Evolutionary conservation across 2,888 invertebrate genomes (phyloP).

Genomic region (Leucania comma): DNA sequence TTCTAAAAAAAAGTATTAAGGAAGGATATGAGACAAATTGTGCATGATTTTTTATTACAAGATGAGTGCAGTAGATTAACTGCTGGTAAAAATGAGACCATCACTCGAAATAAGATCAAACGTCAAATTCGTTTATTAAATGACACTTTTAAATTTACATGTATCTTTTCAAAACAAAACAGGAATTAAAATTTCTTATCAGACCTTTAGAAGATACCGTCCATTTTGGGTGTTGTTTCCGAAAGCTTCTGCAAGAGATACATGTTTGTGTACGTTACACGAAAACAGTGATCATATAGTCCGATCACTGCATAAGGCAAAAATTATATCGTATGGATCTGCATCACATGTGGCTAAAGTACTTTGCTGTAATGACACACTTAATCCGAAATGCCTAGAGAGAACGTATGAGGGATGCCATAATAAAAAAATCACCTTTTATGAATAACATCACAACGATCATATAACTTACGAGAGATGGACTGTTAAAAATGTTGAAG

Average conservation of each 20-base stretch:
- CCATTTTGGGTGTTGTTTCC: conserved; percentile 27
- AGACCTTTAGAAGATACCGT: conserved; percentile 19
- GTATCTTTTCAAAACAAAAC: conserved; percentile 7
- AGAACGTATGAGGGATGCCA: conserved; percentile 29
- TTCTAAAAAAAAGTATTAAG: conserved; percentile 7
- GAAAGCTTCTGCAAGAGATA: conserved; percentile 22
- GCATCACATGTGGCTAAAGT: conserved; percentile 23
- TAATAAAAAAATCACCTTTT: conserved; percentile 24
- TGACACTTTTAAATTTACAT: conserved; percentile 15
- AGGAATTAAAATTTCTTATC: conserved; percentile 10
- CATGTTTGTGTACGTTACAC: conserved; percentile 12
- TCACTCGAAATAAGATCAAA: conserved; percentile 1
- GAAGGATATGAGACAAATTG: conserved; percentile 13
- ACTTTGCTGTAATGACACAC: conserved; percentile 36
- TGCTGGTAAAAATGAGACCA: conserved; percentile 2
- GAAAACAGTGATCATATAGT: conserved; percentile 20
- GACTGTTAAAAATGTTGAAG: conserved; percentile 39
- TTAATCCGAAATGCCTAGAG: conserved; percentile 40
- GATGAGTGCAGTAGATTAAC: conserved; percentile 19
- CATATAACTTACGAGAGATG: conserved; percentile 41
- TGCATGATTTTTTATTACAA: conserved; percentile 20
- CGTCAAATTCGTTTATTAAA: conserved; percentile 16
- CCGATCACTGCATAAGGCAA: conserved; percentile 22
- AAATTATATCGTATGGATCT: conserved; percentile 31
- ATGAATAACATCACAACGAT: conserved; percentile 17